Conservation (phyloP, 2,113 vertebrate genomes). For the Oncorhynchus clarkii region DNA sequence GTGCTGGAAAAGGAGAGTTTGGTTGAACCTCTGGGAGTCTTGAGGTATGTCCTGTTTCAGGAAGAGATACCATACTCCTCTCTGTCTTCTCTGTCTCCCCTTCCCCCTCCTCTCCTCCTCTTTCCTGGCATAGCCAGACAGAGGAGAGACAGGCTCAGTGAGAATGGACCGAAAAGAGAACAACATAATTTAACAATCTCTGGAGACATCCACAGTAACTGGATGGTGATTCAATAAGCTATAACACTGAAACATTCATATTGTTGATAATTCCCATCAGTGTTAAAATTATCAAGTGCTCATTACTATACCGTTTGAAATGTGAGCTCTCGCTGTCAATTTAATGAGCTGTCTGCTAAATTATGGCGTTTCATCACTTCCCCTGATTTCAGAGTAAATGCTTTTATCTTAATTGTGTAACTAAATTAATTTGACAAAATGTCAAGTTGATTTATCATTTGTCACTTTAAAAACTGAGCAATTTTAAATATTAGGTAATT, state of each 20-base stretch:
- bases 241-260: background rate
- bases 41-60: slow-evolving; percentile 22
- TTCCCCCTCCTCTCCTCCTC: background rate
- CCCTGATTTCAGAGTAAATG: background rate
- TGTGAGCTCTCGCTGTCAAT: background rate
- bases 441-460: slow-evolving; percentile 5
- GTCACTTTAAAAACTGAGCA: background rate
- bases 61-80: background rate
- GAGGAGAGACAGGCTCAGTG: background rate
- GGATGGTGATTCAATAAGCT: background rate
- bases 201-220: background rate
- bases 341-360: background rate
- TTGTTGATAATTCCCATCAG: background rate
- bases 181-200: background rate
- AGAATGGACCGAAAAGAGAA: background rate
- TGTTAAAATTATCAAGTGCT: slow-evolving; percentile 3
- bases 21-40: background rate
- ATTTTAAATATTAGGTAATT: background rate
- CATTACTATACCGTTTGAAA: slow-evolving; percentile 3
- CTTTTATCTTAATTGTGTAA: slow-evolving; percentile 11
- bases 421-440: slow-evolving; percentile 16
- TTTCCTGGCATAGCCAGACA: background rate
- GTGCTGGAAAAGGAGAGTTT: slow-evolving; percentile 5
- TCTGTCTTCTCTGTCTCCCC: background rate
- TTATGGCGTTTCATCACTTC: background rate